Evolutionary conservation across 2,888 invertebrate genomes (phyloP), one percentile per base, ranked within the genome.

Genomic region (Chymomyza procnemis): DNA sequence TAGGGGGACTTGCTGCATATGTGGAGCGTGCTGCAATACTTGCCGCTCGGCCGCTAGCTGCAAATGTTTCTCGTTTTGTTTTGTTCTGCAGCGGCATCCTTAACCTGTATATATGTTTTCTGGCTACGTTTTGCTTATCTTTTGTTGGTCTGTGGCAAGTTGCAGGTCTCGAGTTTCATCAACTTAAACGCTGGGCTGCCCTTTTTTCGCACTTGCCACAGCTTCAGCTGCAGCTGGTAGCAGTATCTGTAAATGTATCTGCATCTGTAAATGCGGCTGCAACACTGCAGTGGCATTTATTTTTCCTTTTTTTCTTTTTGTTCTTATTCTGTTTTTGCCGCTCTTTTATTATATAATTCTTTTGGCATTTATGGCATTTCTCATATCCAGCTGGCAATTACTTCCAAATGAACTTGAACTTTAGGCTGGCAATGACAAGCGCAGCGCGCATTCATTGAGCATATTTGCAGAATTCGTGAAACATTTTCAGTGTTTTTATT

Each of bases 171-270:
- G 14, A 50, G 50, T 50, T 50, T 50, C 50, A 19, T 18, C 19
- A 18, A 21, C 54, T 54, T 54, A 41, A 41, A 41, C 12, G 34
- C 9, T 41, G 34, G 34, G 34, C 14, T 59, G 46, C 65, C 60
- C 65, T 54, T 64, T 59, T 63, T 63, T 63, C 63, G 55, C 63
- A 63, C 63, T 63, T 64, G 48, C 22, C 14, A 9, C 54, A 54
- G 21, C 34, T 41, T 41, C 34, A 41, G 9, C 34, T 54, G 54
- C 14, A 54, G 16, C 52, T 52, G 48, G 54, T 21, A 54, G 16
- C 52, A 21, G 48, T 14, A n/a, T 50, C 16, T 50, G 50, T 9
- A 52, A 52, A 52, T 52, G 52, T 21, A 54, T 54, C 54, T 54
- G 50, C 50, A 16, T 47, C 14, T 6, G 47, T 47, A 47, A 47